Conservation (phyloP, 2,113 vertebrate species). For the Natator depressus region DNA sequence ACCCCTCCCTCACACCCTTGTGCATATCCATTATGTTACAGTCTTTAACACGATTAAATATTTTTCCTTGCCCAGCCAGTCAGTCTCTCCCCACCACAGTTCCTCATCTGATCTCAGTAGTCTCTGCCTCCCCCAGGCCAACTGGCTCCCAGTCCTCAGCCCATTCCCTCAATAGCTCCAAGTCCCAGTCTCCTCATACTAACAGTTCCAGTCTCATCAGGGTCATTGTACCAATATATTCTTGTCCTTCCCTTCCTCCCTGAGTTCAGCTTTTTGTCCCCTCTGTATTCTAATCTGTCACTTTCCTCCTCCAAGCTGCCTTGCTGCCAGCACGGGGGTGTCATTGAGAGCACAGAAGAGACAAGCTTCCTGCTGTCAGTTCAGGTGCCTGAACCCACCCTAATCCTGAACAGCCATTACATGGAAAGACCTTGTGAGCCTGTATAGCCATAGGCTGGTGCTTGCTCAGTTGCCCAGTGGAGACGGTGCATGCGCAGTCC, state of each 20-base stretch:
- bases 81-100: neutral
- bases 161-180: neutral
- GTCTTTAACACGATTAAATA: neutral
- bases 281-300: neutral
- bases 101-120: neutral
- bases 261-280: neutral
- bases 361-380: neutral
- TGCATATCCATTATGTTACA: neutral
- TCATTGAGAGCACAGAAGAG: neutral
- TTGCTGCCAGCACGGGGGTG: neutral
- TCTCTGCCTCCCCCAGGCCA: neutral
- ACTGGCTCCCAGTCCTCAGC: neutral
- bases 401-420: neutral
- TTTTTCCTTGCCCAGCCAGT: neutral
- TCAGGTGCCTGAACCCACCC: neutral
- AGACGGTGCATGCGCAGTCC: neutral
- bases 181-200: neutral
- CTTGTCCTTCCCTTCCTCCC: neutral
- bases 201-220: neutral
- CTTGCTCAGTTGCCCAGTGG: neutral
- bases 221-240: neutral
- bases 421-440: neutral
- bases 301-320: neutral
- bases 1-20: neutral
- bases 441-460: neutral